Conservation (phyloP, 2,113 vertebrate genomes). For the Ivindomyrus marchei region DNA sequence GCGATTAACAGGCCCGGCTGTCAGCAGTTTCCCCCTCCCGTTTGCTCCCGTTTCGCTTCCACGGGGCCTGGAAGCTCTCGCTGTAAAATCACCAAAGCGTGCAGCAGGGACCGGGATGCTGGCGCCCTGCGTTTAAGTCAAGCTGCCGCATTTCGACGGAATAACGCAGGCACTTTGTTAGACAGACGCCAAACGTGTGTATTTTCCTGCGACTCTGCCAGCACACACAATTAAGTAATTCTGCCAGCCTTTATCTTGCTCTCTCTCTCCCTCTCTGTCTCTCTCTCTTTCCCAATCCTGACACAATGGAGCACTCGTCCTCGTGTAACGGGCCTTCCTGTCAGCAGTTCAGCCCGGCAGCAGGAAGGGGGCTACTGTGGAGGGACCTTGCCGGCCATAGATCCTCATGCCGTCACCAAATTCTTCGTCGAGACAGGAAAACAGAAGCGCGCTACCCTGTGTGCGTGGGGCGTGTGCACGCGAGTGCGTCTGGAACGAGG, state of each 20-base stretch:
- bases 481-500: not conserved
- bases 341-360: not conserved
- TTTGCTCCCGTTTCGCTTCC: not conserved
- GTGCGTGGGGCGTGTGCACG: not conserved
- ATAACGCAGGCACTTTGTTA: not conserved
- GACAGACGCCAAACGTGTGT: not conserved
- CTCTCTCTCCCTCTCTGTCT: not conserved
- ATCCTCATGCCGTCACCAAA: conserved; percentile 13
- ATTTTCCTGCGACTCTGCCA: not conserved
- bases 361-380: not conserved
- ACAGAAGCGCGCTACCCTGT: not conserved
- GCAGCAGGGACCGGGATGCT: not conserved
- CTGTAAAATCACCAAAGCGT: not conserved
- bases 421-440: conserved; percentile 14
- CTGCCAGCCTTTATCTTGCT: not conserved
- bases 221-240: not conserved
- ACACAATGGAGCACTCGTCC: conserved; percentile 3
- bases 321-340: not conserved
- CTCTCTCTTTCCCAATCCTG: not conserved
- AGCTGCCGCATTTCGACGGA: not conserved
- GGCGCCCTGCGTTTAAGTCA: not conserved
- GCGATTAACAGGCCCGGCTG: not conserved
- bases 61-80: not conserved
- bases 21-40: not conserved
- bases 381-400: not conserved